These are phyloP conservation scores for Panulirus ornatus DNA, from an alignment of 1,140 invertebrate species.

Conservation along the genomic window DNA sequence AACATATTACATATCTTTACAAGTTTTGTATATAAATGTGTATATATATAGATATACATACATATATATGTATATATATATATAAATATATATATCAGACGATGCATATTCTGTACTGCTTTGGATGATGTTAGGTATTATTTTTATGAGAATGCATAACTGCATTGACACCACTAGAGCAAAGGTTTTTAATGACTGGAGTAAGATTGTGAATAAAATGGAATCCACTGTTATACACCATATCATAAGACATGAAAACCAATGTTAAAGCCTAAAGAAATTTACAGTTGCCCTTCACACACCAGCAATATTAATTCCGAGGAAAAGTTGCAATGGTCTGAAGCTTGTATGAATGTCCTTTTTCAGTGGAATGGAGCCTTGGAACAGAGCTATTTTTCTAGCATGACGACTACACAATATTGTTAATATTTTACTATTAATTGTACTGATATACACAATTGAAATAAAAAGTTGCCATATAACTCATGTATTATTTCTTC, in stretches of 20 bases:
- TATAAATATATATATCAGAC: slow-evolving; percentile 24
- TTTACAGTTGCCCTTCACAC: not conserved
- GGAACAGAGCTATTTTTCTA: slow-evolving; percentile 60
- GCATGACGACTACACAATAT: slow-evolving; percentile 60
- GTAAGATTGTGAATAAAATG: slow-evolving; percentile 4
- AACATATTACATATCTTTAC: slow-evolving; percentile 13
- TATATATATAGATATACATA: not conserved
- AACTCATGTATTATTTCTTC: too few species aligned
- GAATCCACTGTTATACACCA: not conserved
- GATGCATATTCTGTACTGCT: slow-evolving; percentile 62
- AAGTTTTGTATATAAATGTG: not conserved
- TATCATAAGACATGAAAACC: not conserved
- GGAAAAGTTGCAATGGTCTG: not conserved
- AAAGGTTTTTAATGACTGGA: slow-evolving; percentile 8
- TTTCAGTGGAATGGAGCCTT: slow-evolving; percentile 48
- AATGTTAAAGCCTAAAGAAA: not conserved
- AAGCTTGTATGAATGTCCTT: slow-evolving; percentile 22
- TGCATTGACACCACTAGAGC: slow-evolving; percentile 13
- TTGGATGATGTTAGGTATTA: slow-evolving; percentile 49
- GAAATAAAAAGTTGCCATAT: slow-evolving; percentile 65
- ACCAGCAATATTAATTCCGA: not conserved
- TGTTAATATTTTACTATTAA: slow-evolving; percentile 69
- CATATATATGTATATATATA: not conserved
- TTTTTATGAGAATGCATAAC: slow-evolving; percentile 2
- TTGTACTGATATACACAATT: slow-evolving; percentile 62